Evolutionary conservation across 2,113 vertebrate species (phyloP).

Genomic region (Dipodomys merriami): DNA sequence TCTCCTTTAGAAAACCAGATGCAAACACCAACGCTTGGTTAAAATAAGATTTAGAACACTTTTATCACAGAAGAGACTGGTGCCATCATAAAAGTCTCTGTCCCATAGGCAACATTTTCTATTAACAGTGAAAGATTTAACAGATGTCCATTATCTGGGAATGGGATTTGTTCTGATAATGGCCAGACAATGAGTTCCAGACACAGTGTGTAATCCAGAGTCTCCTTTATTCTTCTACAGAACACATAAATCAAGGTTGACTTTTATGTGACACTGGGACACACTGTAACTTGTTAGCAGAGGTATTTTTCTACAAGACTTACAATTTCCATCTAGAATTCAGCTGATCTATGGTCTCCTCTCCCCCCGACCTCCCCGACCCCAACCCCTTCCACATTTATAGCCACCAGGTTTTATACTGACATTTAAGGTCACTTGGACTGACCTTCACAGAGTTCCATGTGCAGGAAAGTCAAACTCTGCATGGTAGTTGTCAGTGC

Average conservation of each 20-base stretch:
- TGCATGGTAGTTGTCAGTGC: background rate
- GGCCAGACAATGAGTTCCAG: constrained; percentile 75
- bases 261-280: constrained; percentile 74
- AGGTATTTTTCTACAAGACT: constrained; percentile 4
- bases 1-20: constrained; percentile 66
- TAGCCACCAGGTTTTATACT: background rate
- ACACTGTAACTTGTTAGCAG: constrained; percentile 49
- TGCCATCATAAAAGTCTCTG: constrained; percentile 71
- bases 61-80: constrained; percentile 80
- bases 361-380: background rate
- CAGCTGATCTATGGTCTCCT: constrained; percentile 3
- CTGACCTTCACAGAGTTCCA: background rate
- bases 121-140: constrained; percentile 84
- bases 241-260: constrained; percentile 65
- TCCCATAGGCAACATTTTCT: constrained; percentile 83
- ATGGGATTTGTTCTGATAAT: constrained; percentile 77
- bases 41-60: constrained; percentile 81
- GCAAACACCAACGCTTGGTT: constrained; percentile 80
- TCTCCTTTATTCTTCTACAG: constrained; percentile 68
- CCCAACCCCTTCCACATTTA: background rate
- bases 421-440: constrained; percentile 37
- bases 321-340: constrained; percentile 64
- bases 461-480: constrained; percentile 30
- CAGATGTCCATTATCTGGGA: constrained; percentile 79
- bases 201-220: constrained; percentile 67